Evolutionary conservation across 2,113 vertebrate genomes (phyloP), one percentile per base, ranked within the genome.

Genomic region (Danionella cerebrum): DNA sequence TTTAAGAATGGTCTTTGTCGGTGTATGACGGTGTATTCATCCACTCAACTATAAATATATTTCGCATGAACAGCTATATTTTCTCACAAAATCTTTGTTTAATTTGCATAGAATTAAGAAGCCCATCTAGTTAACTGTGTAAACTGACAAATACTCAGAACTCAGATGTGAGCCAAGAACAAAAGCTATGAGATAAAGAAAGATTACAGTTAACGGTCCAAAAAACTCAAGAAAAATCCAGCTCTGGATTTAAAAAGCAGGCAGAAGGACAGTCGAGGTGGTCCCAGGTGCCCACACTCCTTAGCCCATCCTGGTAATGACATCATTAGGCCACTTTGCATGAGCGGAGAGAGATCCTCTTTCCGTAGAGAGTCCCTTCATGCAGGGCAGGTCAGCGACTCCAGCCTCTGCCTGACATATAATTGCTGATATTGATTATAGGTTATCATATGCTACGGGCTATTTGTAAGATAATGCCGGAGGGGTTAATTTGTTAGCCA

Each of bases 361-460:
- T 89, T 89, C 86, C 77, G 70, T 71, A 70, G 71, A 87, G 82
- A 77, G 81, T 85, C 83, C 82, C 81, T 84, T 73, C 80, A 79
- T 71, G 78, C 81, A 82, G 79, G 80, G 75, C 85, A 79, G 88
- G 87, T 90, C 88, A 87, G 58, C 76, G 84, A 86, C 86, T 82
- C 75, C 71, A 83, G 84, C 81, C 83, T 75, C 79, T 70, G 77
- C 74, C 84, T 85, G 86, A 88, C 86, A 88, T 72, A 72, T 89
- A 90, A 90, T 90, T 89, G 88, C 77, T 79, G 75, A 84, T 90
- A 90, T 89, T 88, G 88, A 90, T 90, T 90, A 89, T 90, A 90
- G 86, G 86, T 90, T 90, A 88, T 90, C 86, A 85, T 87, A 83
- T 86, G 84, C 84, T 83, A 82, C 65, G 1, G 84, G 83, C 84